A percentile compares a stretch with the other conserved stretches of the same genome.
Evolutionary conservation across 2,113 vertebrate species (phyloP).

Genomic region (Cottus gobio): DNA sequence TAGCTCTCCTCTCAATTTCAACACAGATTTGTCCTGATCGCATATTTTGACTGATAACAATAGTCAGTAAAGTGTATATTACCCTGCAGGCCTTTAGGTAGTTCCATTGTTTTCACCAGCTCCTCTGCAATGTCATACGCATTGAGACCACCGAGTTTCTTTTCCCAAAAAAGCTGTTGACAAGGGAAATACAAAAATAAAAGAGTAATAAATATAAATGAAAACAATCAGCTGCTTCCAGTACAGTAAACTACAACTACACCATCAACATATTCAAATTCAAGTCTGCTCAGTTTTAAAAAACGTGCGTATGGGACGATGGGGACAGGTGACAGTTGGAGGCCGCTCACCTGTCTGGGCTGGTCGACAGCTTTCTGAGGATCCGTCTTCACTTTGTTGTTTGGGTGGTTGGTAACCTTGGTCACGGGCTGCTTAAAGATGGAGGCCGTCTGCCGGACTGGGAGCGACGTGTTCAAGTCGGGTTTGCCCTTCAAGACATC

Average conservation of each 20-base stretch:
- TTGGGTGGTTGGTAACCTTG: conserved; percentile 98
- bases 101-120: conserved; percentile 97
- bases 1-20: too few species aligned
- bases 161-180: conserved; percentile 97
- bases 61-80: conserved; percentile 22
- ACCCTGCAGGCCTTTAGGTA: conserved; percentile 98
- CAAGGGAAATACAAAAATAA: not conserved
- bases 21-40: too few species aligned
- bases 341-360: conserved; percentile 90
- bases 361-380: conserved; percentile 99
- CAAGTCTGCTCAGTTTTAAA: not conserved
- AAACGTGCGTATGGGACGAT: too few species aligned
- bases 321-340: not conserved
- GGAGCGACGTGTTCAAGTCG: conserved; percentile 96
- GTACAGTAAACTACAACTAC: not conserved
- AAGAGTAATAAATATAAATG: not conserved
- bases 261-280: not conserved
- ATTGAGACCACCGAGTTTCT: conserved; percentile 95
- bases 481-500: conserved; percentile 89
- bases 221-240: not conserved
- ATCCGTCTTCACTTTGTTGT: conserved; percentile 98
- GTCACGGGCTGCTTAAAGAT: conserved; percentile 99
- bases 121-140: conserved; percentile 98
- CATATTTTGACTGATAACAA: too few species aligned
- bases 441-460: conserved; percentile 96